Percentiles rank a stretch among this genome's conserved stretches.
Conservation (phyloP, 2,888 invertebrate genomes). For the Plebejus argus region DNA sequence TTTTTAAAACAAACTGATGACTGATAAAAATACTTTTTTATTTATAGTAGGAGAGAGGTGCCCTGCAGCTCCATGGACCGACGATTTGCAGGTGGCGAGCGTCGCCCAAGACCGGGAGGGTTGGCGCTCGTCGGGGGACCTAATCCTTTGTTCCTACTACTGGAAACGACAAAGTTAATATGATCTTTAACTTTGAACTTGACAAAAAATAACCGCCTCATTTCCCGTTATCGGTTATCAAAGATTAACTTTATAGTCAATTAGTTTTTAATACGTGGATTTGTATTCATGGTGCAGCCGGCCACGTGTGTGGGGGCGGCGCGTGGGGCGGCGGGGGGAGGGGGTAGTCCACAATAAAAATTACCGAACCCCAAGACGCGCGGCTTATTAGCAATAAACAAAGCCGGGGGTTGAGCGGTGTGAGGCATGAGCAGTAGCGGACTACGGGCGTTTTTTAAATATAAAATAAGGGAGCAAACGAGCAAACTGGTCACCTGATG, state of each 20-base stretch:
- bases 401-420: slow-evolving; percentile 53
- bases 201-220: background rate
- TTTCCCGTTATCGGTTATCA: background rate
- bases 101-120: no score
- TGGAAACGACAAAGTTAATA: no score
- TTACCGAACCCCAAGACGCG: slow-evolving; percentile 34
- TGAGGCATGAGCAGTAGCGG: slow-evolving; percentile 41
- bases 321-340: background rate
- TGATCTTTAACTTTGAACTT: background rate
- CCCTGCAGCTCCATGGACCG: no score
- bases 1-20: no score
- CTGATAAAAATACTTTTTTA: no score
- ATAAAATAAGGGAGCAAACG: no score
- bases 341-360: slow-evolving; percentile 20
- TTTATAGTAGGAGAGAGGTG: no score
- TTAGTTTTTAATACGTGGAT: slow-evolving; percentile 13
- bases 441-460: no score
- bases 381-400: slow-evolving; percentile 79
- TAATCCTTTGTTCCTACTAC: no score
- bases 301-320: background rate
- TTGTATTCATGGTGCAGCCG: slow-evolving; percentile 3
- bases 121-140: no score
- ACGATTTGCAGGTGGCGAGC: no score
- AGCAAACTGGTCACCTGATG: no score
- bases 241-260: background rate